phyloP scores from a whole-genome alignment of 2,888 invertebrate species.

The Polietes domitor region DNA sequence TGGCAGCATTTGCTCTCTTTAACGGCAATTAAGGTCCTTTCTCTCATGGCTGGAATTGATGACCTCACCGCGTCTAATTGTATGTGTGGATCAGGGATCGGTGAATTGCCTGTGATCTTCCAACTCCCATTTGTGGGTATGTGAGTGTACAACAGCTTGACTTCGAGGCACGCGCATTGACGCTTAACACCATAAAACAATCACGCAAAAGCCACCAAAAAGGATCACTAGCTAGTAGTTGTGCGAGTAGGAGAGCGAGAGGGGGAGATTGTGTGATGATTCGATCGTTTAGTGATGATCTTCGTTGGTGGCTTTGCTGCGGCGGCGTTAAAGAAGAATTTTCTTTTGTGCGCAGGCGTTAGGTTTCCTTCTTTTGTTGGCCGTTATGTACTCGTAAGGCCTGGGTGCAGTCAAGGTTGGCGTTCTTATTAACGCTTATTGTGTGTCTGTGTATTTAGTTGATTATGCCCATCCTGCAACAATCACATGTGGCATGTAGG shows the following conservation, averaged over 20 bases:
- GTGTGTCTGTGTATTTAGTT: slow-evolving; percentile 56
- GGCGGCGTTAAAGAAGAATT: slow-evolving; percentile 57
- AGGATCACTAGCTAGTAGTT: slow-evolving; percentile 18
- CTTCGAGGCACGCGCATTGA: slow-evolving; percentile 61
- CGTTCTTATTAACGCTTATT: slow-evolving; percentile 65
- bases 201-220: slow-evolving; percentile 35
- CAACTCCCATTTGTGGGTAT: slow-evolving; percentile 18
- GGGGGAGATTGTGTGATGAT: slow-evolving; percentile 21
- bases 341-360: slow-evolving; percentile 62
- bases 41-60: slow-evolving; percentile 23
- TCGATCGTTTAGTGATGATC: neutral
- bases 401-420: slow-evolving; percentile 49
- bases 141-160: neutral
- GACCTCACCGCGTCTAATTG: slow-evolving; percentile 56
- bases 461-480: slow-evolving; percentile 43
- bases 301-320: slow-evolving; percentile 57
- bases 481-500: slow-evolving; percentile 48
- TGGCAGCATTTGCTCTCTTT: neutral
- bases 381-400: neutral
- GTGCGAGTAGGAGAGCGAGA: neutral
- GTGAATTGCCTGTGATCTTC: slow-evolving; percentile 56
- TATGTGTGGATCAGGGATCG: slow-evolving; percentile 40
- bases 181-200: slow-evolving; percentile 31
- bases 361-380: slow-evolving; percentile 54
- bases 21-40: slow-evolving; percentile 36